Evolutionary conservation across 2,888 invertebrate species (phyloP).

Genomic region (Drosophila quinaria): DNA sequence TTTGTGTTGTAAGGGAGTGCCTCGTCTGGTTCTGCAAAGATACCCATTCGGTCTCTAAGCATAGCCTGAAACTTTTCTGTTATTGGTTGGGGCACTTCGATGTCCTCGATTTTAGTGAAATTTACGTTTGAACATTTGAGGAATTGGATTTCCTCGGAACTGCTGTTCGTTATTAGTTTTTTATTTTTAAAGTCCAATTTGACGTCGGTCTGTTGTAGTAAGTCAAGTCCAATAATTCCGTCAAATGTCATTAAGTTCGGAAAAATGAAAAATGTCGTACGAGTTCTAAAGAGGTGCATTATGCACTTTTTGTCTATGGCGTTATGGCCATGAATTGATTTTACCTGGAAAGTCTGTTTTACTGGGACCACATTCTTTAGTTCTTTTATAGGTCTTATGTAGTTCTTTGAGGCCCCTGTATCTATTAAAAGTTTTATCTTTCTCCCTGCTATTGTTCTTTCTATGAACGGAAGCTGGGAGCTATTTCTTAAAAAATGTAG

Average conservation of each 20-base stretch:
- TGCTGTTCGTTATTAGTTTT: background rate
- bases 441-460: conserved; percentile 3
- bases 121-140: background rate
- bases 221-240: conserved; percentile 23
- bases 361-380: background rate
- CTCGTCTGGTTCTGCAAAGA: conserved; percentile 2
- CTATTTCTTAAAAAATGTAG: conserved; percentile 11
- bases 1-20: background rate
- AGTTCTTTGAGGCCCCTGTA: conserved; percentile 12
- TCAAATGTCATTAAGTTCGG: conserved; percentile 8
- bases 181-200: conserved; percentile 4
- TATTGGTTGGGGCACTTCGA: background rate
- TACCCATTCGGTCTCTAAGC: background rate
- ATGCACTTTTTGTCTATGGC: no score
- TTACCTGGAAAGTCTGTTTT: background rate
- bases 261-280: conserved; percentile 7
- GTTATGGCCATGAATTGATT: background rate
- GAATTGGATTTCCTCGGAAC: conserved; percentile 3
- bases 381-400: conserved; percentile 1
- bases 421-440: conserved; percentile 1
- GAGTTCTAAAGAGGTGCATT: background rate
- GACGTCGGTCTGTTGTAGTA: conserved; percentile 15
- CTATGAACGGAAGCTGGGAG: conserved; percentile 7
- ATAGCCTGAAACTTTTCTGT: background rate
- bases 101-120: background rate